Base-by-base conservation (phyloP, 2,888 invertebrate genomes). In the Catotricha subobsoleta region DNA sequence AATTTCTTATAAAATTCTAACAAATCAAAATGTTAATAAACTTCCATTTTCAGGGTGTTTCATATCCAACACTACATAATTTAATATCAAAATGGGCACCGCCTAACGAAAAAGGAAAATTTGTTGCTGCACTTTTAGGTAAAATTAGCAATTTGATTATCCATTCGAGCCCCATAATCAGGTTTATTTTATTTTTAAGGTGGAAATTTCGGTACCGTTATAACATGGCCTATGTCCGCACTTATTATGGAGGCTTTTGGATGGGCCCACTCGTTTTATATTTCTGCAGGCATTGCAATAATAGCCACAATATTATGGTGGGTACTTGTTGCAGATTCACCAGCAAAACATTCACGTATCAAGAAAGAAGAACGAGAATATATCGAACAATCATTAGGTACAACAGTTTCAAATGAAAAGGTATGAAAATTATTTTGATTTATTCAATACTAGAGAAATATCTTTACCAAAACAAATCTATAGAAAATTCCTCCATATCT, bases 11-110 rank as follows among this genome's bases (percentile, higher is more conserved):
- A n/a, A n/a, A n/a, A n/a, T n/a, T n/a, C n/a, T n/a, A n/a, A n/a
- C n/a, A n/a, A n/a, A n/a, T n/a, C n/a, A n/a, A n/a, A n/a, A n/a
- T n/a, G n/a, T n/a, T n/a, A n/a, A n/a, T n/a, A n/a, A n/a, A n/a
- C n/a, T n/a, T 25, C 29, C 12, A 28, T 46, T 48, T 48, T 28
- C 52, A 73, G 66, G 77, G 76, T 9, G 64, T 73, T 16, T 58
- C 69, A 18, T 77, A 76, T 54, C 77, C 77, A 3, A 66, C 74
- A 3, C 62, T 73, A 9, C 76, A 77, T 48, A 69, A 67, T 3
- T 53, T 80, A 43, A 72, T 80, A 4, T 76, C 80, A 1, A 67
- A 71, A 50, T 80, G 80, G 80, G 68, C 77, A 0, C 80, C 80
- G 1, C 78, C 80, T 2, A 67, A 71, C n/a, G 80, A 80, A 54